Evolutionary conservation across 2,797 vertebrate genomes (phyloP), one percentile per base, ranked within the genome.

Genomic region (Mormyrus hasselquistii): DNA sequence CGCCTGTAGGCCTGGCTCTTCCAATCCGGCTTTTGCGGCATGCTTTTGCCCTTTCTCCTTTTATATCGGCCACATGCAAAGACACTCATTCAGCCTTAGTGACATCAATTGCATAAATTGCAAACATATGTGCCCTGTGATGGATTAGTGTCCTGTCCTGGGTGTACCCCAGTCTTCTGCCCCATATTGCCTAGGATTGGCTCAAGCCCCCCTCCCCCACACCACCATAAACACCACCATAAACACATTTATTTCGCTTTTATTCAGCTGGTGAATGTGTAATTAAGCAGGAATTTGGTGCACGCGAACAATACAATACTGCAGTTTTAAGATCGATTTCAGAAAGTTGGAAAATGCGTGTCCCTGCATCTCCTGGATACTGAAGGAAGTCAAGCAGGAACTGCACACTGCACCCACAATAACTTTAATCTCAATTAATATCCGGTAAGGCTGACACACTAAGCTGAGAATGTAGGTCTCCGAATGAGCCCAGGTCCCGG

Each of bases 401-500:
- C 47, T 86, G 14, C 49, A 79, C 6, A 53, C 19, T 88, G 44
- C 62, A 55, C 29, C 19, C 25, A 79, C 16, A 82, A 57, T 57
- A 76, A 76, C 62, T 52, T 16, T n/a, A 55, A 53, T 44, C 73
- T 82, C 69, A 29, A 53, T 29, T 16, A 49, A 22, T 84, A 19
- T 34, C 53, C 38, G 53, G 29, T 50, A 34, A 93, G 92, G 90
- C 90, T 89, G 92, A 93, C 92, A 94, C 88, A 83, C 90, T 92
- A 91, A 91, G 91, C 90, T 91, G 92, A 91, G 88, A 94, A 96
- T 95, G 90, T 95, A 94, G 95, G 94, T 87, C 95, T 95, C 53
- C 29, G 89, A 96, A 95, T 93, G 92, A 94, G 95, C 91, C 93
- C 95, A 95, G 91, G 87, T 89, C 95, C 93, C 94, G 1, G 59